phyloP scores from a whole-genome alignment of 2,113 vertebrate species.

The Hydrolagus affinis region DNA sequence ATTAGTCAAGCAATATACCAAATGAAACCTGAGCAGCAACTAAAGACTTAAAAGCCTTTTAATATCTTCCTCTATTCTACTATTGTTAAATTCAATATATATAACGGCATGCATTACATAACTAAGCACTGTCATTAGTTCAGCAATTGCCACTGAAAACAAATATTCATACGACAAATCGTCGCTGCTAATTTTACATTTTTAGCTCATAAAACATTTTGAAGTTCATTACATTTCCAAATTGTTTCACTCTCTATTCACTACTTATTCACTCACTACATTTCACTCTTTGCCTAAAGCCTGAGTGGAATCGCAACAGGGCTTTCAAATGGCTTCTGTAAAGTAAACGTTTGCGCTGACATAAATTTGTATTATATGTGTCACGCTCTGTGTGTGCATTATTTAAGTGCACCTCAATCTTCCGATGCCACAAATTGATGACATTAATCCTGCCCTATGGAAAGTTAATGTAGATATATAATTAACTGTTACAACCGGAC shows the following conservation, averaged over 20 bases:
- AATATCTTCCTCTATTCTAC: no score
- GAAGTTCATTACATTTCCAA: slow-evolving; percentile 15
- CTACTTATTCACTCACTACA: no score
- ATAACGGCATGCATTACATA: no score
- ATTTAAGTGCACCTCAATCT: slow-evolving; percentile 12
- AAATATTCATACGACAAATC: not conserved
- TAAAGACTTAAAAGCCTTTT: no score
- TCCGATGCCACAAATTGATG: slow-evolving; percentile 12
- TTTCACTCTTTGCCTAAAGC: not conserved
- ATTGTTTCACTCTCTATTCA: not conserved
- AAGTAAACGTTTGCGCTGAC: not conserved
- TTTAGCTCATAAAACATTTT: not conserved
- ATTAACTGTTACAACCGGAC: slow-evolving; percentile 11
- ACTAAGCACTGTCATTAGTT: not conserved
- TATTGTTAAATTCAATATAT: no score
- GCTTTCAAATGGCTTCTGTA: not conserved
- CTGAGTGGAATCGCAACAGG: not conserved
- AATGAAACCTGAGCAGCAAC: no score
- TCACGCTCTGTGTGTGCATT: not conserved
- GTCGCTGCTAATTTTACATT: slow-evolving; percentile 2
- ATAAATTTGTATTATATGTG: not conserved
- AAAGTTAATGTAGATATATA: not conserved
- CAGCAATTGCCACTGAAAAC: not conserved
- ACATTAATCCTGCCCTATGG: slow-evolving; percentile 10
- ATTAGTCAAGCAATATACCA: no score